phyloP scores from a whole-genome alignment of 1,140 invertebrate genomes.

The Antheraea pernyi region DNA sequence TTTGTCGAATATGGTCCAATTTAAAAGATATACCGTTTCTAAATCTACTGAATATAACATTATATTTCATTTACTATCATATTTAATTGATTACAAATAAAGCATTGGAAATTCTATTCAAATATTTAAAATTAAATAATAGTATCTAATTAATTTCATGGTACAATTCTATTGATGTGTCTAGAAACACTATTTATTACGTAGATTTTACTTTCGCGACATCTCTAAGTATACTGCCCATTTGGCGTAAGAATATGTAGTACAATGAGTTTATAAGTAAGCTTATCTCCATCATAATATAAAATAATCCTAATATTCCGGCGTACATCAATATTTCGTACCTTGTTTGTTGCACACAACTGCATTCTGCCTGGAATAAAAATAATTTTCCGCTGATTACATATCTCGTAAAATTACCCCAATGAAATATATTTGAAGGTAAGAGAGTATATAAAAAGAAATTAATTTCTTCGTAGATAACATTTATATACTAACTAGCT shows the following conservation, averaged over 20 bases:
- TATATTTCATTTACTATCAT: not conserved
- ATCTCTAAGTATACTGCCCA: constrained; percentile 16
- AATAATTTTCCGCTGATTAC: not conserved
- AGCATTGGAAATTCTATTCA: not conserved
- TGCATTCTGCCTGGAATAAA: constrained; percentile 46
- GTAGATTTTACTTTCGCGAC: not conserved
- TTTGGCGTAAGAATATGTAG: constrained; percentile 16
- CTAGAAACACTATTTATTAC: constrained; percentile 14
- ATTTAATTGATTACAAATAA: not conserved
- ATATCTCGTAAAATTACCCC: not conserved
- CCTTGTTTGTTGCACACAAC: constrained; percentile 70
- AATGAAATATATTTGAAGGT: too few species aligned
- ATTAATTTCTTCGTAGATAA: too few species aligned
- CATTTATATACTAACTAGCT: too few species aligned
- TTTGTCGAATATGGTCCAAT: constrained; percentile 10
- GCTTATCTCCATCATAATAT: constrained; percentile 46
- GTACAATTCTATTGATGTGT: not conserved
- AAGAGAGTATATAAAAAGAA: too few species aligned
- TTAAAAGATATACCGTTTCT: not conserved
- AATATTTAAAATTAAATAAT: not conserved
- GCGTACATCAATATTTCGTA: constrained; percentile 65
- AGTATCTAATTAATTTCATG: not conserved
- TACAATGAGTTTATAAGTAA: constrained; percentile 49
- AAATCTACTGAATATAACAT: constrained; percentile 1
- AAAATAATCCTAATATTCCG: constrained; percentile 59